Base-by-base conservation (phyloP, 2,113 vertebrate species). In the Corynorhinus townsendii region DNA sequence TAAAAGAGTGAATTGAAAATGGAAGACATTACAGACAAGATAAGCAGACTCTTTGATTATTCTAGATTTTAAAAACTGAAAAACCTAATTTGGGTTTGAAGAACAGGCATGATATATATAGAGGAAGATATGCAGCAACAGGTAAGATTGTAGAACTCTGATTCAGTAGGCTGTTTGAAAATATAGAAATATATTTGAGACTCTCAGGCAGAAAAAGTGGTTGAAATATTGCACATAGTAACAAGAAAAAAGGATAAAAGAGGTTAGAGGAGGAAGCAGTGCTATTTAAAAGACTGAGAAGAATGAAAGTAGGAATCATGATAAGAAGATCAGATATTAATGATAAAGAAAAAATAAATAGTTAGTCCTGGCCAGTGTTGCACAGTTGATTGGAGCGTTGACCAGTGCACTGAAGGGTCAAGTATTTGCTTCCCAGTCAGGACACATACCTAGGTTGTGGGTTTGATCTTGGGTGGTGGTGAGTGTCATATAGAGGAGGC, bases 1-100 rank as follows among this genome's bases (percentile, higher is more conserved):
- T 30, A 91, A 91, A 89, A 82, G 3, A 62, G n/a, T 72, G 45
- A 85, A 38, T 62, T 69, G 73, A 16, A 66, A 81, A 83, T 83
- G 35, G 14, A 35, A 54, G 16, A 43, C 68, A 59, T 77, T 52
- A 79, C 40, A 91, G 19, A 90, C 16, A 22, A 68, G 22, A 8
- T 49, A 71, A 71, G 16, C 1, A 72, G 24, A 7, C 56, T 52
- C 35, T 62, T 79, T 76, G 16, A 83, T 88, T 93, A 49, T 59
- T 71, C 8, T 16, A 43, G 22, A 81, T 86, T 77, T 38, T 28
- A 62, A 82, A 69, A 52, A 9, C 3, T 35, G 5, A 64, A 75
- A 86, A 86, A 38, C 3, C 3, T 80, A 33, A 38, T 47, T 59
- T 90, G 43, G 5, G 5, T 17, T 64, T 86, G 14, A 88, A 89